Conservation (phyloP, 2,113 vertebrate species). For the Calidris pygmaea region DNA sequence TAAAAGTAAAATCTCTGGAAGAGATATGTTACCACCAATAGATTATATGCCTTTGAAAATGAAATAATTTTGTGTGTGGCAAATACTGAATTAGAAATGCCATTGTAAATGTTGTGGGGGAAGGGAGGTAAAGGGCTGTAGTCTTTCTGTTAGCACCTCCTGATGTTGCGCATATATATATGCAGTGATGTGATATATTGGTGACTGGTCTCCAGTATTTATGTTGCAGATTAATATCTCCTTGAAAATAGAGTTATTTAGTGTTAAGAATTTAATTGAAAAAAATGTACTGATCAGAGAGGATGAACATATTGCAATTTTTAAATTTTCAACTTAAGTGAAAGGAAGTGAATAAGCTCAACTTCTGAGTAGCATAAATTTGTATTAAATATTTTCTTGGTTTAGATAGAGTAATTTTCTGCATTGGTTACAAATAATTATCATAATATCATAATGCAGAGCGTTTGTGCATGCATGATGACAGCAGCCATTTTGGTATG, state of each 20-base stretch:
- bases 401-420: background rate
- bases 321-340: background rate
- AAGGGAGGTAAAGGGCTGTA: background rate
- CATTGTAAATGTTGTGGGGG: background rate
- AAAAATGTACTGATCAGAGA: background rate
- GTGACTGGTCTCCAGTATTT: background rate
- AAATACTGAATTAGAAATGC: background rate
- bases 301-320: background rate
- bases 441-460: background rate
- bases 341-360: background rate
- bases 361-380: background rate
- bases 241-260: background rate
- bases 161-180: rapidly evolving
- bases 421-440: background rate
- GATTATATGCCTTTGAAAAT: background rate
- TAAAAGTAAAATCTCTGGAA: background rate
- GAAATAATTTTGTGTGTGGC: background rate
- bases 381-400: background rate
- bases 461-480: background rate
- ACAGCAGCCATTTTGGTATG: background rate
- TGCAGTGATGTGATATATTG: background rate
- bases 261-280: background rate
- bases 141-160: background rate
- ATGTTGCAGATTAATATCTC: background rate
- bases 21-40: background rate